Conservation (phyloP, 2,113 vertebrate genomes). For the Lasiurus cinereus region DNA sequence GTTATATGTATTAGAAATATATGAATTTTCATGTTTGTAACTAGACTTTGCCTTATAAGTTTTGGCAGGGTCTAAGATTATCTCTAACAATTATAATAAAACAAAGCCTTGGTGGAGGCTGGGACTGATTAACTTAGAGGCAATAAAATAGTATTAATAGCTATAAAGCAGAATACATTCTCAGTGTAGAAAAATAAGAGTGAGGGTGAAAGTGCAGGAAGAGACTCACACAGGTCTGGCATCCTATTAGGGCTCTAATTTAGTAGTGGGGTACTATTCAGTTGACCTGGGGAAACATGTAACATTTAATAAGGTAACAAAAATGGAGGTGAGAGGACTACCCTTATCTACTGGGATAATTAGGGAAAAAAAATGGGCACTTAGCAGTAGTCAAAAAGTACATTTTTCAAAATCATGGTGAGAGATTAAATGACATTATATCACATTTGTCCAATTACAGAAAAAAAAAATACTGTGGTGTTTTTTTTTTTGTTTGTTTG, state of each 20-base stretch:
- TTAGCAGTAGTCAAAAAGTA: not conserved
- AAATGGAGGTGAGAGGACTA: not conserved
- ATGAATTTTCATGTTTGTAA: not conserved
- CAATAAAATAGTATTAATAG: not conserved
- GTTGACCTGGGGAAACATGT: not conserved
- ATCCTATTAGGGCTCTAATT: no score
- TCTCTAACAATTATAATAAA: not conserved
- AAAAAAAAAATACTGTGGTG: not conserved
- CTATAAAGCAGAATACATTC: not conserved
- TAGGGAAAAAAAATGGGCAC: no score
- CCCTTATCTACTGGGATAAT: not conserved
- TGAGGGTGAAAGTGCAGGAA: not conserved
- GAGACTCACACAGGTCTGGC: not conserved
- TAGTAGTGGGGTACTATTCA: not conserved
- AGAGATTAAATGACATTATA: not conserved
- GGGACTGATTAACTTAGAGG: not conserved
- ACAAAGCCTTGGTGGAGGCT: not conserved
- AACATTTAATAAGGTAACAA: not conserved
- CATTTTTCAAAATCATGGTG: not conserved
- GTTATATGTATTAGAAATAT: conserved; percentile 23
- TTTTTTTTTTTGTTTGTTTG: not conserved
- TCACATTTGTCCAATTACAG: not conserved
- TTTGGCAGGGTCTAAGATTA: not conserved
- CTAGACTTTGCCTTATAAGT: not conserved
- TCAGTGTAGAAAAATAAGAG: not conserved